Evolutionary conservation across 2,113 vertebrate genomes (phyloP), one percentile per base, ranked within the genome.

Genomic region (Pimephales promelas): DNA sequence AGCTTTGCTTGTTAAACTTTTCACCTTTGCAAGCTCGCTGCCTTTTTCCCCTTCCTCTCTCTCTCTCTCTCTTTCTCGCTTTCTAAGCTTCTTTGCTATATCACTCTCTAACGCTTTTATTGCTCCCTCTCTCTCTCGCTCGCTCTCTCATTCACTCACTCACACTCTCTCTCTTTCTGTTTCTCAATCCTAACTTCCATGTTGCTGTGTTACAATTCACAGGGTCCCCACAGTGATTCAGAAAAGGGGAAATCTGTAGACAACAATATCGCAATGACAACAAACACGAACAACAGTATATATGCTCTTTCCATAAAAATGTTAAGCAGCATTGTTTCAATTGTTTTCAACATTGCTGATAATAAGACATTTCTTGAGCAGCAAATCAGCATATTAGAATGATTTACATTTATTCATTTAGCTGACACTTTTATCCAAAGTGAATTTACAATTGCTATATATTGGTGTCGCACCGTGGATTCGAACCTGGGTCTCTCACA

Each of bases 1-100:
- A 96, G 97, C 96, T 97, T 97, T 98, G 96, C 96, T 96, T 97
- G 96, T 98, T 99, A 97, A 97, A 98, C 97, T 99, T 98, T 98
- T 98, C 97, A 99, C 97, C 97, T 97, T 95, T 96, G 86, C 86
- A 40, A 92, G 92, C 92, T 91, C 88, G 88, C 80, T 84, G 71
- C 83, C 31, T 79, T 47, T 74, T 40, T 54, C 61, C 49, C 59
- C 36, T 78, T 22, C 11, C 61, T 54, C 52, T 54, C 52, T 54
- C 61, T 54, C 52, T 54, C 52, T 54, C 52, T 54, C 52, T 54
- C 49, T 54, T 6, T 20, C 73, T 77, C 45, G 10, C 22, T 47
- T n/a, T 43, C 18, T 84, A 70, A 78, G 73, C 82, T 70, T 36
- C 28, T 78, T 78, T 84, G 61, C 40, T 56, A 54, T 84, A 70